A percentile compares a stretch with the other conserved stretches of the same genome.
Evolutionary conservation across 2,113 vertebrate species (phyloP).

Genomic region (Zosterops pallidus): DNA sequence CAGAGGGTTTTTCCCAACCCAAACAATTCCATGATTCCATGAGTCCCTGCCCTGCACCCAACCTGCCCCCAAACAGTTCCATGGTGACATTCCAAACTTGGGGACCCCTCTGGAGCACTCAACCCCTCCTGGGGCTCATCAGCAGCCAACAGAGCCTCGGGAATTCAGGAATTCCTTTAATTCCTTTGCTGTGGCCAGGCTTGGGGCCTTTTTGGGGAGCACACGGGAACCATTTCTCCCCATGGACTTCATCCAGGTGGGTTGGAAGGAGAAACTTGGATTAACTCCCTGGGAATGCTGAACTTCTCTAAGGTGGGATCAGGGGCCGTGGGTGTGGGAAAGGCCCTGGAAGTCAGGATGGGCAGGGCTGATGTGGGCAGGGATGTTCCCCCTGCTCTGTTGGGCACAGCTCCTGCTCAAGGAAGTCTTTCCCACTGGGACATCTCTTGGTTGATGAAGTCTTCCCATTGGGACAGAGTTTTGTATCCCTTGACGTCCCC

Average conservation of each 20-base stretch:
- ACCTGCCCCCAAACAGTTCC: too few relatives aligned
- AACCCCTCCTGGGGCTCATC: too few relatives aligned
- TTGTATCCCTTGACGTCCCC: neutral
- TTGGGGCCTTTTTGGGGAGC: slow-evolving; percentile 72
- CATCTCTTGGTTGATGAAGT: neutral
- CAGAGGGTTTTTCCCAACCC: neutral
- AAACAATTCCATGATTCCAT: neutral
- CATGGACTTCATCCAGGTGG: slow-evolving; percentile 68
- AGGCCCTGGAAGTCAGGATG: neutral
- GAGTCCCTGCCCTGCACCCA: too few relatives aligned
- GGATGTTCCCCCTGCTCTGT: too few relatives aligned
- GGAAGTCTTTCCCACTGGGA: neutral
- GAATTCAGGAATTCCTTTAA: too few relatives aligned
- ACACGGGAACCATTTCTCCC: slow-evolving; percentile 79
- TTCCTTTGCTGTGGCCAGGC: too few relatives aligned
- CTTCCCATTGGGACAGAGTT: neutral
- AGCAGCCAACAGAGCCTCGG: too few relatives aligned
- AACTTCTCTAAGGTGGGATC: neutral
- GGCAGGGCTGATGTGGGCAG: neutral
- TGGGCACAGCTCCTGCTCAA: neutral
- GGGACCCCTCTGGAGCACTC: too few relatives aligned
- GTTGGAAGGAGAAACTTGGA: slow-evolving; percentile 62
- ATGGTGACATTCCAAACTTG: too few relatives aligned
- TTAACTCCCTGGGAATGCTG: slow-evolving; percentile 56
- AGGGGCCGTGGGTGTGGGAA: fast-evolving